These are phyloP conservation scores for Ditula angustiorana DNA, from an alignment of 2,888 invertebrate species.

Conservation along the genomic window DNA sequence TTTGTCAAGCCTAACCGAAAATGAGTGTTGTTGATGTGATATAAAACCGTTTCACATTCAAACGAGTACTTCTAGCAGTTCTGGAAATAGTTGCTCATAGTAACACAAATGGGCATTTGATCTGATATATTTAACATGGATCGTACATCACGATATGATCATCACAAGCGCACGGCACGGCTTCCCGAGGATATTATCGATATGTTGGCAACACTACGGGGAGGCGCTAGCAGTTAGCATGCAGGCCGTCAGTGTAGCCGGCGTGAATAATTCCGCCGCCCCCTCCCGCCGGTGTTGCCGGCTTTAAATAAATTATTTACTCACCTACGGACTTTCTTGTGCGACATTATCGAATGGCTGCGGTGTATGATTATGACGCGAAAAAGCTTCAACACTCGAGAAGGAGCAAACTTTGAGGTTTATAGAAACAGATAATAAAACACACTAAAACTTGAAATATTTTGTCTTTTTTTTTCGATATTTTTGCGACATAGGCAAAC, in stretches of 20 bases:
- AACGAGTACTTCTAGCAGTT: neutral
- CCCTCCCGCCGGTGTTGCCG: constrained; percentile 35
- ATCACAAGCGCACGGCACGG: neutral
- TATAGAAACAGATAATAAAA: no score
- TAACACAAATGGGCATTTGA: neutral
- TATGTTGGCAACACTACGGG: constrained; percentile 39
- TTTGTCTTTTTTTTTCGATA: no score
- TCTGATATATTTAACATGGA: neutral
- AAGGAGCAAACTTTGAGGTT: neutral
- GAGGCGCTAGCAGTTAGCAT: constrained; percentile 48
- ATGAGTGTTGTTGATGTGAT: no score
- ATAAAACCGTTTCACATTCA: neutral
- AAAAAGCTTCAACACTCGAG: neutral
- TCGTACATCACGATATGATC: neutral
- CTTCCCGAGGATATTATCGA: constrained; percentile 43
- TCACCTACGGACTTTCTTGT: constrained; percentile 48
- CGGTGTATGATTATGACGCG: neutral
- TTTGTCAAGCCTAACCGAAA: neutral
- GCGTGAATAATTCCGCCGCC: constrained; percentile 66
- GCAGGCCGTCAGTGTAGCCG: constrained; percentile 62
- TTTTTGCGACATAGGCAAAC: no score
- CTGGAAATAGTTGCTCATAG: no score
- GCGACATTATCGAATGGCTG: constrained; percentile 25
- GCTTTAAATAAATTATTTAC: constrained; percentile 64
- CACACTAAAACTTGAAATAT: no score